Evolutionary conservation across 2,888 invertebrate species (phyloP).

Genomic region (Limnephilus lunatus): DNA sequence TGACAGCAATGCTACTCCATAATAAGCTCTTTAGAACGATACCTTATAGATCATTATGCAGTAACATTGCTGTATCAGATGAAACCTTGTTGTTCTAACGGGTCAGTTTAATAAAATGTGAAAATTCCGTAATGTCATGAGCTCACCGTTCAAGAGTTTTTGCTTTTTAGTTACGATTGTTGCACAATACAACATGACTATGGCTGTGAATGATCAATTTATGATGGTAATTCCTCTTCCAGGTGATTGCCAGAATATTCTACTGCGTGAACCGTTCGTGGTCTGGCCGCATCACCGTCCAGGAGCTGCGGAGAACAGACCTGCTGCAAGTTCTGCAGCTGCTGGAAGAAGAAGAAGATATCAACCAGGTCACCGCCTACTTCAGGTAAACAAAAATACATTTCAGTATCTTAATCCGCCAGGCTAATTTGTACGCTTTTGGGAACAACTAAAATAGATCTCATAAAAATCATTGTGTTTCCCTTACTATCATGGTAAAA

Average conservation of each 20-base stretch:
- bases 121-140: too few species aligned
- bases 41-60: too few species aligned
- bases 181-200: not conserved
- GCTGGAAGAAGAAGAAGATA: slow-evolving; percentile 97
- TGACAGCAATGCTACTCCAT: too few species aligned
- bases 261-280: slow-evolving; percentile 98
- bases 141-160: not conserved
- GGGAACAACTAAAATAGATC: too few species aligned
- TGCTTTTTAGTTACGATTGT: not conserved
- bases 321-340: slow-evolving; percentile 88
- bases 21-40: too few species aligned
- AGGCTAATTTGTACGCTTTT: too few species aligned
- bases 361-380: slow-evolving; percentile 93
- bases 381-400: slow-evolving; percentile 75
- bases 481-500: too few species aligned
- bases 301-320: slow-evolving; percentile 94
- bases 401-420: not conserved
- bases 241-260: slow-evolving; percentile 98
- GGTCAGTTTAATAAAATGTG: too few species aligned
- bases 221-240: slow-evolving; percentile 62
- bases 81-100: too few species aligned
- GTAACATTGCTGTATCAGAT: too few species aligned
- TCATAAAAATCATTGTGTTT: too few species aligned
- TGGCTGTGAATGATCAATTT: too few species aligned
- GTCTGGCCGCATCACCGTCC: slow-evolving; percentile 93